Evolutionary conservation across 1,140 invertebrate species (phyloP), one percentile per base, ranked within the genome.

Genomic region (Trichonephila inaurata): DNA sequence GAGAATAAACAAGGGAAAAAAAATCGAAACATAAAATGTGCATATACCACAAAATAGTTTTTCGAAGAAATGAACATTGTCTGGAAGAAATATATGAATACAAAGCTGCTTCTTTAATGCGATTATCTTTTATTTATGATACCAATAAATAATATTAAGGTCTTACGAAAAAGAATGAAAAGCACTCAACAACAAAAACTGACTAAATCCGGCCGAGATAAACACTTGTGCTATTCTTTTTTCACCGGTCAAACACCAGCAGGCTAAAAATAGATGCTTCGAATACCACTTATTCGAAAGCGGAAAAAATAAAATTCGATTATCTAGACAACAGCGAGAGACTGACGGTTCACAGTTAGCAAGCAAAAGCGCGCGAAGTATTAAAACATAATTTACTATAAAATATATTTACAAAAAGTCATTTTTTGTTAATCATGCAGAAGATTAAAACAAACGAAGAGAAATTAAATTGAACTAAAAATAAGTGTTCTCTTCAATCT

Each of bases 51-150:
- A 19, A 21, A 21, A 64, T 19, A 64, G 62, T 19, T 18, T 64
- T 64, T 21, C 16, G 69, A 72, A 33, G 28, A 72, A 72, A 72
- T 24, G 69, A 14, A 16, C 69, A 72, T 72, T 72, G 24, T 72
- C 69, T 72, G 24, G 14, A 8, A 72, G 28, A 72, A 28, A 72
- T 72, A 33, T 2, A 16, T 6, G 24, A 16, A 72, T 72, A 72
- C n/a, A 72, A 28, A 33, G 28, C 64, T 66, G 24, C 24, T 33
- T 72, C n/a, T 72, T 72, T 24, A 72, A 72, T 72, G 24, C 69
- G 69, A 72, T 51, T 72, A 72, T 72, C 69, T 72, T 10, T 72
- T 72, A 72, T 72, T 72, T 72, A 72, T 72, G 24, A 24, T 72
- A 28, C 69, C 69, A 72, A 72, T 72, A 72, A 72, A 72, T 72